phyloP scores from a whole-genome alignment of 1,140 invertebrate species.

The Cephus cinctus region DNA sequence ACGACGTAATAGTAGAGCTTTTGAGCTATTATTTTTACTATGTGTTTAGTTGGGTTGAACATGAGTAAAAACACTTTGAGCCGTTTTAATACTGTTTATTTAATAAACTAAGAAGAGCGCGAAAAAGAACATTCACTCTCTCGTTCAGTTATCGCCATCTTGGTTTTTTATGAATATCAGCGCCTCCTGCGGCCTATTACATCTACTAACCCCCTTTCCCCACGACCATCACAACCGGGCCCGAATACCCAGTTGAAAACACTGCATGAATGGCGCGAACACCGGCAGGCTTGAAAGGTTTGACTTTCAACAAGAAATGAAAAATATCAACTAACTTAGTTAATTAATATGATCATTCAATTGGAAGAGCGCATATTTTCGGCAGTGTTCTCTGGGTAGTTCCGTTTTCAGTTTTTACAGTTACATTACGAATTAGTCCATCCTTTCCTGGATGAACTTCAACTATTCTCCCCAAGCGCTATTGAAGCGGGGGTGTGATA shows the following conservation, averaged over 20 bases:
- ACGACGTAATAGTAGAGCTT: no score
- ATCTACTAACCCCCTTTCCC: no score
- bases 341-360: conserved; percentile 2
- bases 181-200: no score
- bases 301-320: background rate
- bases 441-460: no score
- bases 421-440: no score
- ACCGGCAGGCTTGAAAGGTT: conserved; percentile 8
- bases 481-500: no score
- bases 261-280: background rate
- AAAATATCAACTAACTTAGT: background rate
- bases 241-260: background rate
- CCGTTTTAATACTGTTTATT: background rate
- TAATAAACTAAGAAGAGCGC: background rate
- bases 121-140: no score
- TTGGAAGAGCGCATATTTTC: conserved; percentile 7
- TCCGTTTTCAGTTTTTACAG: conserved; percentile 5
- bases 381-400: conserved; percentile 1
- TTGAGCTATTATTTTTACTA: no score
- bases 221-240: no score
- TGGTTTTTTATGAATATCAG: no score
- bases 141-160: no score
- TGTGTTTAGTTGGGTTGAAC: background rate
- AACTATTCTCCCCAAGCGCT: no score
- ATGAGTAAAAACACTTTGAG: background rate